Evolutionary conservation across 2,113 vertebrate species (phyloP), one percentile per base, ranked within the genome.

Genomic region (Trochalopteron elliotii): DNA sequence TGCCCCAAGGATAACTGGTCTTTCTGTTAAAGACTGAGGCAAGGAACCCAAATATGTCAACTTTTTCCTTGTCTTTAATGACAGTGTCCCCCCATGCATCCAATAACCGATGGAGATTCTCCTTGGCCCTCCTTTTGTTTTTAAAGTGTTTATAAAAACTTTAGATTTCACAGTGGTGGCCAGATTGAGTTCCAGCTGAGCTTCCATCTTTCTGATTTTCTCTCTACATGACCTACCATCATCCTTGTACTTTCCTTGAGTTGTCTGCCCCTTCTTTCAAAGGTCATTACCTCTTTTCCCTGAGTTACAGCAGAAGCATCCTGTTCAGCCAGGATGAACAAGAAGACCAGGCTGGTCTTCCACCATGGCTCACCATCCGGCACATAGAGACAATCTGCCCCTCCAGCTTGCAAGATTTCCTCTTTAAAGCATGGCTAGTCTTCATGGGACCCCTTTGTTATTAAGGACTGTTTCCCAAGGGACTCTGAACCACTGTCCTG

Each of bases 341-440:
- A 24, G 40, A 65, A 35, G 31, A 85, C 44, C 42, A 61, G 78
- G 20, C 14, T 30, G 14, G 9, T n/a, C 28, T 33, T 82, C 56
- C 56, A 61, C 0, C 0, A 23, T 21, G 27, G 57, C n/a, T 64
- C 49, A 55, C n/a, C 24, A 25, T 55, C 25, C 0, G 0, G 37
- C 53, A 67, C 28, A 24, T 0, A 53, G 28, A 20, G 28, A n/a
- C 37, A 59, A 33, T 9, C 39, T 45, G 35, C 27, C 49, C 25
- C 68, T 57, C 44, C 0, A 0, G 25, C 22, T 64, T 50, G 19
- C 12, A 37, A 42, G 35, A 33, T 9, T 35, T 49, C 57, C 18
- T 57, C 15, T 40, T 31, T 42, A 57, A 60, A 61, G n/a, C 30
- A 75, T 8, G 30, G 15, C n/a, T 25, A 22, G 11, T 47, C 30